Evolutionary conservation across 2,888 invertebrate species (phyloP).

Genomic region (Drosophila kambysellisi): DNA sequence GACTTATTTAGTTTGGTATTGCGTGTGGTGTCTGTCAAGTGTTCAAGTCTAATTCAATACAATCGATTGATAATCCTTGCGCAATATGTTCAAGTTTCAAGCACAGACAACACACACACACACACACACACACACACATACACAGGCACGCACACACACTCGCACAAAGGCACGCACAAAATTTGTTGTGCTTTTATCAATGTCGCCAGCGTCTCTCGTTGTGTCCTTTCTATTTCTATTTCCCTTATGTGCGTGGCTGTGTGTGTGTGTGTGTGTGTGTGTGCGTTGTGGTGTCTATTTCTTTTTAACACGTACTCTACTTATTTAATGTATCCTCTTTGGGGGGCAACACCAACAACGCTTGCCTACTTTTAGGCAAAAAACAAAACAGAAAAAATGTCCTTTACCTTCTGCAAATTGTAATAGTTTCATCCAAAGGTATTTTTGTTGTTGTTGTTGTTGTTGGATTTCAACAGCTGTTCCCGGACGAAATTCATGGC

Average conservation of each 20-base stretch:
- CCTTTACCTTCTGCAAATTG: constrained; percentile 12
- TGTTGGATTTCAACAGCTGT: constrained; percentile 47
- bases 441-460: not conserved
- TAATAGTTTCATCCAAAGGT: constrained; percentile 32
- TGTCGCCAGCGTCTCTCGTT: constrained; percentile 18
- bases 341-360: constrained; percentile 7
- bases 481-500: constrained; percentile 7
- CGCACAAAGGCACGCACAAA: not conserved
- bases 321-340: constrained; percentile 56
- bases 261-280: constrained; percentile 3
- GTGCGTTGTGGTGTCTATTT: constrained; percentile 16
- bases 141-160: constrained; percentile 1
- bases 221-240: constrained; percentile 17
- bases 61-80: constrained; percentile 59
- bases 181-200: constrained; percentile 42
- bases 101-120: constrained; percentile 7
- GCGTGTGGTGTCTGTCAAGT: constrained; percentile 47
- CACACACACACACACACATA: not conserved
- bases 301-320: constrained; percentile 46
- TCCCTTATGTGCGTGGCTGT: constrained; percentile 5
- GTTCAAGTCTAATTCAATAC: constrained; percentile 28
- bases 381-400: not conserved
- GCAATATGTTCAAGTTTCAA: constrained; percentile 58
- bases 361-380: constrained; percentile 33
- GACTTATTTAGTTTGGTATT: constrained; percentile 6